Evolutionary conservation across 2,797 vertebrate species (phyloP).

Genomic region (Sphenodon punctatus): DNA sequence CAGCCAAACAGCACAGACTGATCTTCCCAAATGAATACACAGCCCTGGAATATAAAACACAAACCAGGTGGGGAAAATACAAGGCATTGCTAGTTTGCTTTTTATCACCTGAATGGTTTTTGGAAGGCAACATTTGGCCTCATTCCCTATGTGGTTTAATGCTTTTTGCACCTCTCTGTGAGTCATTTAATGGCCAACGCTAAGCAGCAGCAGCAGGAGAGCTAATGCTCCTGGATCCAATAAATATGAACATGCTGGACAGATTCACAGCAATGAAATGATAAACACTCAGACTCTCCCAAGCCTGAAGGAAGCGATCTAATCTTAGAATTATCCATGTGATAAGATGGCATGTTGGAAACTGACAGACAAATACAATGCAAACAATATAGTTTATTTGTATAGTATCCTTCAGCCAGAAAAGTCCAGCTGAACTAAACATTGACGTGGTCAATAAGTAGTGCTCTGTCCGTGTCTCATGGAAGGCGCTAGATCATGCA

Average conservation of each 20-base stretch:
- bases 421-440: background rate
- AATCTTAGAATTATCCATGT: background rate
- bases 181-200: background rate
- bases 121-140: background rate
- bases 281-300: background rate
- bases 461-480: too few species aligned
- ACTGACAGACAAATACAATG: background rate
- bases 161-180: background rate
- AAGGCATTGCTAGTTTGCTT: background rate
- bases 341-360: background rate
- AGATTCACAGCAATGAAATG: background rate
- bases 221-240: background rate
- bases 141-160: background rate
- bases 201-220: background rate
- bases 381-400: background rate
- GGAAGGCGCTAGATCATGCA: too few species aligned
- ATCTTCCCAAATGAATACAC: background rate
- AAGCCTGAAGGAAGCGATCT: background rate
- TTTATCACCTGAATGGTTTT: background rate
- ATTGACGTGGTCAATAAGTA: too few species aligned
- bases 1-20: background rate
- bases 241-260: background rate
- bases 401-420: background rate
- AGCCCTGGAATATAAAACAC: background rate
- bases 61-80: background rate